Percentiles rank a stretch among this genome's conserved stretches.
Conservation (phyloP, 2,113 vertebrate genomes). For the Urocitellus parryii region DNA sequence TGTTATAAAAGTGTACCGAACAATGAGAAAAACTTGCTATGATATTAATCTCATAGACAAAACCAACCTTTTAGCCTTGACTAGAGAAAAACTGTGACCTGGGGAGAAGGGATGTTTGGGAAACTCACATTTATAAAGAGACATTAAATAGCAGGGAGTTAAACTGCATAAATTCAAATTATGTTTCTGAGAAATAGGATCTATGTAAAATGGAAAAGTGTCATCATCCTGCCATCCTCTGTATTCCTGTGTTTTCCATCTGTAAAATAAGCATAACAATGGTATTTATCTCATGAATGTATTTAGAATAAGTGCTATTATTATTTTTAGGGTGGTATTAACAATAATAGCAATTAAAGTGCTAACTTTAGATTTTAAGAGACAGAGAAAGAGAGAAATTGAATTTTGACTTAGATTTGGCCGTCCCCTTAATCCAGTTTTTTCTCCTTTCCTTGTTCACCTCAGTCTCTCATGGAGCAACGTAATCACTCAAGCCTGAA, state of each 20-base stretch:
- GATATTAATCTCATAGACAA: neutral
- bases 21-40: neutral
- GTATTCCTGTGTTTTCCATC: neutral
- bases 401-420: neutral
- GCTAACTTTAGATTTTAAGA: neutral
- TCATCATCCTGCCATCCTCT: neutral
- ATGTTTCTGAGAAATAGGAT: neutral
- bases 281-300: neutral
- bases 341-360: neutral
- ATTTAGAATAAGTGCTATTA: neutral
- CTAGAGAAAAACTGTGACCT: neutral
- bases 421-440: neutral
- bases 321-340: neutral
- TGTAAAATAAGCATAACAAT: neutral
- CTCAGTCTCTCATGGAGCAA: constrained; percentile 59
- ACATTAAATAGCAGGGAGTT: neutral
- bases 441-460: neutral
- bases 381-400: neutral
- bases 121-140: neutral
- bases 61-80: neutral
- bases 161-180: neutral
- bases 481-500: constrained; percentile 69
- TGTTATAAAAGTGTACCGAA: neutral
- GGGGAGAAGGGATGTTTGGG: neutral
- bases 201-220: neutral